A percentile compares a stretch with the other conserved stretches of the same genome.
Conservation (phyloP, 2,797 vertebrate species). For the Phalanger gymnotis region DNA sequence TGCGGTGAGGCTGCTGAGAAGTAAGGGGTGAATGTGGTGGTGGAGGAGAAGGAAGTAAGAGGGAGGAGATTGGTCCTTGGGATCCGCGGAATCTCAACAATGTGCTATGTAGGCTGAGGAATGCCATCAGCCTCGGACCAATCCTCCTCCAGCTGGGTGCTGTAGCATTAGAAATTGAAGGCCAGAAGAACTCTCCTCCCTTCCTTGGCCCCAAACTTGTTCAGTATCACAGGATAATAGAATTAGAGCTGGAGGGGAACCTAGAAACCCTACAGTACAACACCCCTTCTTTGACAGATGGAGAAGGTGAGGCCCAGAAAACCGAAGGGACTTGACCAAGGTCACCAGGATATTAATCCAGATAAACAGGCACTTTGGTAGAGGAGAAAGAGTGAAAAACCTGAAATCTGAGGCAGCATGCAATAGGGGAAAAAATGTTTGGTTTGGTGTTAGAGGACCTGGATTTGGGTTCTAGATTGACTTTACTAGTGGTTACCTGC, state of each 20-base stretch:
- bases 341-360: background rate
- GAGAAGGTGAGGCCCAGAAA: background rate
- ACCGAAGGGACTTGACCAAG: background rate
- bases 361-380: background rate
- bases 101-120: constrained; percentile 85
- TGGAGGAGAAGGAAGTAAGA: constrained; percentile 44
- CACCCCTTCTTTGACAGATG: background rate
- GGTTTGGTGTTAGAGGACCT: background rate
- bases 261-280: background rate
- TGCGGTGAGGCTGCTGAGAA: constrained; percentile 56
- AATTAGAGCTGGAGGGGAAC: background rate
- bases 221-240: constrained; percentile 45
- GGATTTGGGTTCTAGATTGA: background rate
- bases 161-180: constrained; percentile 84
- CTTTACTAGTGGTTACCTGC: background rate
- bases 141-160: constrained; percentile 82
- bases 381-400: background rate
- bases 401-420: background rate
- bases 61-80: constrained; percentile 85
- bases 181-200: constrained; percentile 76
- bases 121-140: constrained; percentile 84
- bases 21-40: constrained; percentile 1
- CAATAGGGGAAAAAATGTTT: background rate
- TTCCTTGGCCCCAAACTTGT: constrained; percentile 81
- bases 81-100: constrained; percentile 88